Base-by-base conservation (phyloP, 2,113 vertebrate genomes). In the Zeus faber region DNA sequence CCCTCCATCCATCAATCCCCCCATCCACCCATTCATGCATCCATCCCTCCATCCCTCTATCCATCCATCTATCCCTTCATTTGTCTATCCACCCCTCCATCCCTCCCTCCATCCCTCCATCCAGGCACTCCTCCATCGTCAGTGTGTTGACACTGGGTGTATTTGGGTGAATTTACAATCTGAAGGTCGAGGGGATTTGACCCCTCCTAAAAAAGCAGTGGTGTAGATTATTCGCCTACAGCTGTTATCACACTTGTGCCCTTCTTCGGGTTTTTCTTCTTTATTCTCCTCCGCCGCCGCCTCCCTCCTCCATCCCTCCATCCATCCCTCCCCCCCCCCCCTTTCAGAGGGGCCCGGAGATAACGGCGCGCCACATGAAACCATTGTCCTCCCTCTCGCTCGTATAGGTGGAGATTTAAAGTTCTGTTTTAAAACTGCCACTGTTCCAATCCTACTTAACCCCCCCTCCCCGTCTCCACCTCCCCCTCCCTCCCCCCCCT, bases 371-470 rank as follows among this genome's bases (percentile, higher is more conserved):
- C 75, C 67, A 60, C 77, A 74, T 84, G 81, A 82, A 53, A 80
- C 80, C 77, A 81, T 83, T 81, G 79, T 84, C 82, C 74, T 71
- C 73, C 18, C 62, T 69, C 51, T 24, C 47, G 59, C 65, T 71
- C 57, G 81, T 76, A 72, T 87, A 86, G 83, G 83, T 85, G 74
- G 79, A 85, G 82, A 89, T 86, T 89, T 88, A 87, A 87, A 87
- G 86, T 87, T 85, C 78, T 82, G 80, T 77, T 85, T 85, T 80
- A 85, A 88, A 85, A 81, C 80, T 74, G 76, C 78, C 79, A 82
- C 79, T 75, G 73, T 75, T 75, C 79, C 84, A 87, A 87, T 89
- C 86, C 86, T 81, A 76, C 86, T 87, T 84, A 86, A 87, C 86
- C 72, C 82, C 79, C 58, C 49, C 54, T 45, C 54, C 45, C 58